These are phyloP conservation scores for Tipula confusa DNA, from an alignment of 2,888 invertebrate genomes.

Conservation along the genomic window DNA sequence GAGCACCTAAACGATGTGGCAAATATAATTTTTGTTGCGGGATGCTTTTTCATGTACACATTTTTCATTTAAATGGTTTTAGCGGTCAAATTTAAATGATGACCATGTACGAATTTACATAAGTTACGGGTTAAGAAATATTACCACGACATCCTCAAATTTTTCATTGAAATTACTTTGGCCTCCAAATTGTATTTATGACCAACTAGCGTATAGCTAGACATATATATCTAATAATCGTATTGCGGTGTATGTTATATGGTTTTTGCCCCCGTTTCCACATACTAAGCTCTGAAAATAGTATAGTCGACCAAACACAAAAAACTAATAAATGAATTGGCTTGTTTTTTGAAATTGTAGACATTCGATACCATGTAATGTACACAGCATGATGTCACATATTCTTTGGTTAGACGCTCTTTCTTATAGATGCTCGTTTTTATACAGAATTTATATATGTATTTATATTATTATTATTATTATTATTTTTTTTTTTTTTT, in stretches of 20 bases:
- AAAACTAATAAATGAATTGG: background rate
- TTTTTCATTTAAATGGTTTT: background rate
- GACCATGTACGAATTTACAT: background rate
- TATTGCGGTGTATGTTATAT: background rate
- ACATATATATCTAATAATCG: no score
- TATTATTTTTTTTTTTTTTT: no score
- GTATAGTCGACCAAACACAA: background rate
- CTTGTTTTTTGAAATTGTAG: background rate
- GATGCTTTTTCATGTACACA: background rate
- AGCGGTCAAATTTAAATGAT: background rate
- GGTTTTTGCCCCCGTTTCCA: background rate
- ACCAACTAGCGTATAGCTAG: no score
- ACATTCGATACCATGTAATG: background rate
- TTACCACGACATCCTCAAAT: background rate
- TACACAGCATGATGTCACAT: background rate
- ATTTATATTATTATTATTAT: no score
- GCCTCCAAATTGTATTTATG: no score
- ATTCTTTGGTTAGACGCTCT: background rate
- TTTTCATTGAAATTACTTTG: no score
- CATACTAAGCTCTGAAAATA: background rate
- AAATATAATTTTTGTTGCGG: background rate
- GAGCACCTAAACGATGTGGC: background rate
- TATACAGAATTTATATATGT: no score
- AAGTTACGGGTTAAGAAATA: background rate
- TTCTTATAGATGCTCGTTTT: background rate